Base-by-base conservation (phyloP, 2,113 vertebrate genomes). In the Typhlomys cinereus region DNA sequence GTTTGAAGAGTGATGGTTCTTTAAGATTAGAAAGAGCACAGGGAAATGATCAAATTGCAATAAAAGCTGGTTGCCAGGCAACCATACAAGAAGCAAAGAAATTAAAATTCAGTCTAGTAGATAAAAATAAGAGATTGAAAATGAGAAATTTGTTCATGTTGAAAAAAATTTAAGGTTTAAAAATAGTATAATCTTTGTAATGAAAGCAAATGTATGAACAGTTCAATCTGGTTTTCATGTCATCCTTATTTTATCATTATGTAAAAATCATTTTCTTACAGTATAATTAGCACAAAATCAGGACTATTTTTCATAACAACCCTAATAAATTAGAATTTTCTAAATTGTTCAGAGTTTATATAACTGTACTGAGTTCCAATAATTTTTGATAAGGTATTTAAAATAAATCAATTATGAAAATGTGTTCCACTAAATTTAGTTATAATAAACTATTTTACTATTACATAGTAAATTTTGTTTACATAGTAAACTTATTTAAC, bases 191-290 rank as follows among this genome's bases (percentile, higher is more conserved):
- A 44, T 83, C 82, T 71, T 86, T 86, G 3, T 74, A 67, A 90
- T 92, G 27, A 73, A 39, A 87, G 9, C 18, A 44, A 71, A 66
- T 50, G 41, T 18, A 70, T 81, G 36, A 92, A 74, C 21, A 44
- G 36, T 57, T 62, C 89, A 81, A 69, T 41, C 11, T 74, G 59
- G 79, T 70, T 83, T 94, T 66, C 23, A 78, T 73, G 39, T 79
- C 48, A 78, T 71, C 31, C 20, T 85, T 2, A 59, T 79, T 76
- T 83, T 78, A 78, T 78, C 70, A 61, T 31, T 71, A 10, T 67
- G 18, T 2, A 73, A 85, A 89, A 73, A 54, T 66, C 44, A 79
- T 57, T 6, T 84, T 93, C 31, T 29, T 29, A 8, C 59, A 52
- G 75, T 54, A 41, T 39, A 80, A 82, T 69, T 86, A 89, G 21